A percentile compares a stretch with the other conserved stretches of the same genome.
These are phyloP conservation scores for Ophion costatus DNA, from an alignment of 2,888 invertebrate genomes.

Conservation along the genomic window DNA sequence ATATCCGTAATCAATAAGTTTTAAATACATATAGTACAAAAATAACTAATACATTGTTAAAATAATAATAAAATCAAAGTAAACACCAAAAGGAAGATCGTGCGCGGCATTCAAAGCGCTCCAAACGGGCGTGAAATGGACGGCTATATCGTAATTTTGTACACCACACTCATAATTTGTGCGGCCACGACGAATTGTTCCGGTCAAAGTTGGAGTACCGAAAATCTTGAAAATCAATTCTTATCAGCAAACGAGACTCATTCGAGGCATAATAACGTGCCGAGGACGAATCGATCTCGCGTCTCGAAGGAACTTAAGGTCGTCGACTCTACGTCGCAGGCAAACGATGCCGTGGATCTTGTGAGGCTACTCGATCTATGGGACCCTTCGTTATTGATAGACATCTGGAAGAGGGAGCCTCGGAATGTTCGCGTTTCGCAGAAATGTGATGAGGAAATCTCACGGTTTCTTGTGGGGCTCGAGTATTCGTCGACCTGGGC, in stretches of 20 bases:
- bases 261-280: not conserved
- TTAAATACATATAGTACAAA: not conserved
- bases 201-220: not conserved
- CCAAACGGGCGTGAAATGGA: slow-evolving; percentile 27
- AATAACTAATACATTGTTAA: not conserved
- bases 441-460: slow-evolving; percentile 84
- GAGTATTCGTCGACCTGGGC: slow-evolving; percentile 85
- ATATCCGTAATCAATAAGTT: not conserved
- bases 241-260: slow-evolving; percentile 4
- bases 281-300: not conserved
- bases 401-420: slow-evolving; percentile 79
- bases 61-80: not conserved
- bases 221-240: not conserved
- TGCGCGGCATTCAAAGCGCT: not conserved
- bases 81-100: not conserved
- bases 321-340: not conserved
- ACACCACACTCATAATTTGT: not conserved
- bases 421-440: slow-evolving; percentile 83
- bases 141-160: slow-evolving; percentile 18
- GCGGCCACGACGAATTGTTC: slow-evolving; percentile 9
- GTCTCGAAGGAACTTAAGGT: not conserved
- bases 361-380: slow-evolving; percentile 72
- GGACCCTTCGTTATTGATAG: slow-evolving; percentile 69
- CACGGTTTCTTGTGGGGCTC: slow-evolving; percentile 83
- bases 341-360: slow-evolving; percentile 43